Conservation (phyloP, 2,113 vertebrate species). For the Daboia siamensis region DNA sequence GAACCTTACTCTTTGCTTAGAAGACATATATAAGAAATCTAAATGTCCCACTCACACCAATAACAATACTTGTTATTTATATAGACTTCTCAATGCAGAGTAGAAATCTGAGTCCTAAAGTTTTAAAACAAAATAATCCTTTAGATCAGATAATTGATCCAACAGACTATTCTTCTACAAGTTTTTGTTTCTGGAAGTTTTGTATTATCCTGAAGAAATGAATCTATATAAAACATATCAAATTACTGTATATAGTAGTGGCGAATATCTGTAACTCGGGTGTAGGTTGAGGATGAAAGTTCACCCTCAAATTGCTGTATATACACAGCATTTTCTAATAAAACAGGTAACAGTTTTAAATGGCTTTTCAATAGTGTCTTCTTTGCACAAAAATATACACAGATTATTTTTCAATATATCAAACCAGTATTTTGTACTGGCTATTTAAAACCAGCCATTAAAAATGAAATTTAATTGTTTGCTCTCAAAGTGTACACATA, state of each 20-base stretch:
- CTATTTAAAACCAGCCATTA: neutral
- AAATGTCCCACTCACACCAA: conserved; percentile 33
- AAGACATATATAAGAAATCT: conserved; percentile 11
- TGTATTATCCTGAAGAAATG: conserved; percentile 49
- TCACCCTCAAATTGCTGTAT: conserved; percentile 8
- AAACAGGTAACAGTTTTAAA: conserved; percentile 43
- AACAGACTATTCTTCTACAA: conserved; percentile 40
- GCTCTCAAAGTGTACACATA: too few relatives aligned
- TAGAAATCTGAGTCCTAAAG: conserved; percentile 53
- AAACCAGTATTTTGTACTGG: neutral
- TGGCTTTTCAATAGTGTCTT: neutral
- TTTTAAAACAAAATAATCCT: conserved; percentile 50
- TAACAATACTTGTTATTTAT: conserved; percentile 44
- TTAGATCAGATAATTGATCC: conserved; percentile 52
- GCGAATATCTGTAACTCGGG: too few relatives aligned
- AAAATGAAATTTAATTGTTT: too few relatives aligned
- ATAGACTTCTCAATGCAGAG: conserved; percentile 26
- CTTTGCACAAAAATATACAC: neutral
- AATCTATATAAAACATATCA: conserved; percentile 32
- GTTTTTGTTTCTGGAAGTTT: conserved; percentile 60
- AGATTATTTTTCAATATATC: neutral
- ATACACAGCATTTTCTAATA: conserved; percentile 41
- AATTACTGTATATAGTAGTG: conserved; percentile 4
- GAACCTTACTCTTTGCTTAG: neutral
- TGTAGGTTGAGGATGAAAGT: too few relatives aligned